These are phyloP conservation scores for Dryobotodes eremita DNA, from an alignment of 2,888 invertebrate species.

Conservation along the genomic window DNA sequence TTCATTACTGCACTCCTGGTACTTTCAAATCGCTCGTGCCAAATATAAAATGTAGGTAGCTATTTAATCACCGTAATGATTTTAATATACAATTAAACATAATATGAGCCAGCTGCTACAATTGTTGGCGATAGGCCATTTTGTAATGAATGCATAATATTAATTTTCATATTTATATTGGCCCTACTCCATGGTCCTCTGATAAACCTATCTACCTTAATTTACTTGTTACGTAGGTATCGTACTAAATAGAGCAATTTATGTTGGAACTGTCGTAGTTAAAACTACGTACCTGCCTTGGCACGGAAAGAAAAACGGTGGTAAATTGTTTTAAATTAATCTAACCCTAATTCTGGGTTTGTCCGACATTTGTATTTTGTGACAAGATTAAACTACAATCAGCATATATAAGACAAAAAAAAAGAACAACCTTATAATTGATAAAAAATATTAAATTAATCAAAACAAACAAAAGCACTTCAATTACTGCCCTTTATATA, in stretches of 20 bases:
- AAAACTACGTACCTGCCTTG: neutral
- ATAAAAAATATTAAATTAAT: neutral
- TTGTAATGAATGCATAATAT: conserved; percentile 31
- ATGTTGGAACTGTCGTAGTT: too few relatives aligned
- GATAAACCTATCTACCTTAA: neutral
- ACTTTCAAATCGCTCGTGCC: neutral
- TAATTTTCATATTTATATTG: conserved; percentile 42
- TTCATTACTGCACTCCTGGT: conserved; percentile 12
- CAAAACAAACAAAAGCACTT: neutral
- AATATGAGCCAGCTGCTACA: conserved; percentile 10
- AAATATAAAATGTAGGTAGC: neutral
- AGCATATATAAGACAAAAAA: neutral
- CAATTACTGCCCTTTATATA: too few relatives aligned
- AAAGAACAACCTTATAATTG: neutral
- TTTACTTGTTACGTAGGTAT: neutral
- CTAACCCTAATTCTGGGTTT: neutral
- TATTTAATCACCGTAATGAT: neutral
- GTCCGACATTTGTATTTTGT: too few relatives aligned
- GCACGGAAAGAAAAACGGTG: neutral
- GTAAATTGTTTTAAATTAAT: neutral
- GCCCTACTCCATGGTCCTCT: neutral
- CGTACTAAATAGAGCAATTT: neutral
- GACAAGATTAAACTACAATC: neutral
- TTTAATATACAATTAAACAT: conserved; percentile 30
- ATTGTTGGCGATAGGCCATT: conserved; percentile 33